Conservation (phyloP, 2,888 invertebrate species). For the Gymnocheta viridis region DNA sequence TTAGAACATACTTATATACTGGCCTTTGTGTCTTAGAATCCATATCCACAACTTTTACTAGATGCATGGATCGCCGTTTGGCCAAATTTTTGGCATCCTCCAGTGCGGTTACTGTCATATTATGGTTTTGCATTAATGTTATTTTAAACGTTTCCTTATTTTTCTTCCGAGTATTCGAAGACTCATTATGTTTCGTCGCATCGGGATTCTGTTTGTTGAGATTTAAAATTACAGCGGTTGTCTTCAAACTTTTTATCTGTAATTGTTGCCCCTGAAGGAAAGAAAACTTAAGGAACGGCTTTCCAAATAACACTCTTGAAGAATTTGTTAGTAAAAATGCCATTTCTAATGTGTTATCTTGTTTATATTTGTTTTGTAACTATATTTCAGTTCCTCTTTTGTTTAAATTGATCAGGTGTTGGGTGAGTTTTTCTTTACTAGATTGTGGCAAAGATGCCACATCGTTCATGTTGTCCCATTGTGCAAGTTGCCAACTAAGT, state of each 20-base stretch:
- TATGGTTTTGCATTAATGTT: conserved; percentile 85
- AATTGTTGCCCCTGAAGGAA: neutral
- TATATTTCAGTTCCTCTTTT: neutral
- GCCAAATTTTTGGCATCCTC: conserved; percentile 88
- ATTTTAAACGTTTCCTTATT: conserved; percentile 82
- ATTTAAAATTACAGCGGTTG: neutral
- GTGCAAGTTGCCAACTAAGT: no score
- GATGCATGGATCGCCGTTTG: conserved; percentile 86
- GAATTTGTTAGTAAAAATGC: conserved; percentile 34
- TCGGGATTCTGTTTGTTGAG: conserved; percentile 13
- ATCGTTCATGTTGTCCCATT: neutral
- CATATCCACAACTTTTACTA: conserved; percentile 87
- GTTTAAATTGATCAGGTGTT: neutral
- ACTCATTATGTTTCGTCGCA: neutral
- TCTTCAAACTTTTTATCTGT: neutral
- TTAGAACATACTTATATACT: conserved; percentile 84
- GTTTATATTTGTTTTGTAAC: conserved; percentile 28
- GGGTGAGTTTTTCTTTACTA: neutral
- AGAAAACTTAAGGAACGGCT: conserved; percentile 11
- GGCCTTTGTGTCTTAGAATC: conserved; percentile 87
- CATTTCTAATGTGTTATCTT: conserved; percentile 26
- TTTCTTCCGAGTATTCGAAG: conserved; percentile 35
- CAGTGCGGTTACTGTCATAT: conserved; percentile 84
- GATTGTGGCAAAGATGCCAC: neutral
- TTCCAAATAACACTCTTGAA: neutral